These are phyloP conservation scores for Sebastes taczanowskii DNA, from an alignment of 2,797 vertebrate species.

Conservation along the genomic window DNA sequence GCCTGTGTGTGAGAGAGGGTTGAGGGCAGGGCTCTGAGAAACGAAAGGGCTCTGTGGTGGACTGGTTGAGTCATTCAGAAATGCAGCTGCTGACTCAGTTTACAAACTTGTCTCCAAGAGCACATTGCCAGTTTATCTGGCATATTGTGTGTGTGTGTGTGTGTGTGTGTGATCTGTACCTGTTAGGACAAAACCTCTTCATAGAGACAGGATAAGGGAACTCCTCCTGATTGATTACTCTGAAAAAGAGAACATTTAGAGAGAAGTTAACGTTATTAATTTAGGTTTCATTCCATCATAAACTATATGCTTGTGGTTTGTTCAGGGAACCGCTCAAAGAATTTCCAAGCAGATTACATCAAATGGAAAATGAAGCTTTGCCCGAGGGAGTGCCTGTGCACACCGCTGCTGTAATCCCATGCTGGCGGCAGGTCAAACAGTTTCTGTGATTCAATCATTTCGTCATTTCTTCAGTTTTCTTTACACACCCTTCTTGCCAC, in stretches of 20 bases:
- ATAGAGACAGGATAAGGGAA: not conserved
- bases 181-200: not conserved
- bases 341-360: not conserved
- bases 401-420: conserved; percentile 43
- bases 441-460: conserved; percentile 62
- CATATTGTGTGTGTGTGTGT: conserved; percentile 3
- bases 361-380: conserved; percentile 44
- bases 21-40: conserved; percentile 66
- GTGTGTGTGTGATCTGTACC: conserved; percentile 10
- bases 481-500: conserved; percentile 65
- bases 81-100: conserved; percentile 76
- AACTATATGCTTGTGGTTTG: not conserved
- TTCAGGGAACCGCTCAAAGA: not conserved
- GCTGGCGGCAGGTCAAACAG: conserved; percentile 59
- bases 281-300: not conserved
- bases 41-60: conserved; percentile 61
- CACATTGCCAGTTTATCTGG: conserved; percentile 34
- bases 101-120: conserved; percentile 58
- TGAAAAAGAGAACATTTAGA: not conserved
- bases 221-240: not conserved
- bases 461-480: conserved; percentile 51
- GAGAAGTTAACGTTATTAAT: not conserved
- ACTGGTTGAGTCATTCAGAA: conserved; percentile 72
- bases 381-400: conserved; percentile 50
- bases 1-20: conserved; percentile 48